Conservation (phyloP, 2,888 invertebrate species). For the Drosophila prostipennis region DNA sequence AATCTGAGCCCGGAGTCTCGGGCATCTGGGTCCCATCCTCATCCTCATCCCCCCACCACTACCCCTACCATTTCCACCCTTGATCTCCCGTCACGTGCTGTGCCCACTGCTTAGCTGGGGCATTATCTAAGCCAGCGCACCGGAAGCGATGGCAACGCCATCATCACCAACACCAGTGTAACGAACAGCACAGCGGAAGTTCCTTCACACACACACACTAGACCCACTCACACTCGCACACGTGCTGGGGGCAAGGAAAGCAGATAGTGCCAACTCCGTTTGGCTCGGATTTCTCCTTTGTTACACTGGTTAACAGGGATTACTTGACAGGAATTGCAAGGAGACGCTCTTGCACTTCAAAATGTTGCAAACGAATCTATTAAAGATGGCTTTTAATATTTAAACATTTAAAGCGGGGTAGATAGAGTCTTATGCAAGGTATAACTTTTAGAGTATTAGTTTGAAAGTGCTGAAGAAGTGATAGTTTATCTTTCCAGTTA, state of each 20-base stretch:
- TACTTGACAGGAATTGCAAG: conserved; percentile 1
- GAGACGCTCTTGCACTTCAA: neutral
- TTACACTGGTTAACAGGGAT: conserved; percentile 22
- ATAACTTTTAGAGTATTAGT: neutral
- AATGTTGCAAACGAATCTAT: neutral
- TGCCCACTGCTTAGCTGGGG: conserved; percentile 42
- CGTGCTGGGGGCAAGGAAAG: conserved; percentile 5
- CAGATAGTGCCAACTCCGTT: conserved; percentile 18
- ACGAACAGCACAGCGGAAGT: conserved; percentile 30
- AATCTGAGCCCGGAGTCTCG: conserved; percentile 24
- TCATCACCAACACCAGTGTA: conserved; percentile 23
- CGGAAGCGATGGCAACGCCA: conserved; percentile 46
- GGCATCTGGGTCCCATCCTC: conserved; percentile 12
- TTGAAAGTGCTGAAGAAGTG: too few relatives aligned
- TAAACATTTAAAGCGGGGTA: too few relatives aligned
- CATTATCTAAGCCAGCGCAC: conserved; percentile 41
- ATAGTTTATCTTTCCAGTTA: too few relatives aligned
- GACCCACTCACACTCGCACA: conserved; percentile 10
- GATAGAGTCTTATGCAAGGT: too few relatives aligned
- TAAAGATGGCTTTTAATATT: neutral
- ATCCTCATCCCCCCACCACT: conserved; percentile 1
- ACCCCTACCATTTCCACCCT: neutral
- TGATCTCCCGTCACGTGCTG: conserved; percentile 40
- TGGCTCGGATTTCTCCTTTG: conserved; percentile 16
- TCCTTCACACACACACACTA: conserved; percentile 11